Evolutionary conservation across 2,797 vertebrate species (phyloP).

Genomic region (Enoplosus armatus): DNA sequence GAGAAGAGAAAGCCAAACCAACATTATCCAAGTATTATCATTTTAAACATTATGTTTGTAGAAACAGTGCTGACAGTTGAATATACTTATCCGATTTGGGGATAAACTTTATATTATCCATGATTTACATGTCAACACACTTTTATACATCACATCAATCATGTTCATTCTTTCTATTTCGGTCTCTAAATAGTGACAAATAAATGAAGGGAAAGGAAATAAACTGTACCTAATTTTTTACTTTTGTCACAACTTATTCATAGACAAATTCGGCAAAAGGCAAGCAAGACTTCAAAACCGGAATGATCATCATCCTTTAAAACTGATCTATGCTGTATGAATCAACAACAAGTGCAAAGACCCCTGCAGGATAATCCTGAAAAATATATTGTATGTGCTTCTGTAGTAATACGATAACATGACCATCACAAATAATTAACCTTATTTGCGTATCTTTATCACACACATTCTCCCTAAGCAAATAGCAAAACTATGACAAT

Average conservation of each 20-base stretch:
- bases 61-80: constrained; percentile 17
- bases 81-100: neutral
- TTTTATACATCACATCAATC: constrained; percentile 24
- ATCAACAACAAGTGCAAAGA: neutral
- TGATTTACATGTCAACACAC: constrained; percentile 25
- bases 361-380: neutral
- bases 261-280: neutral
- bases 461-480: neutral
- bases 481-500: neutral
- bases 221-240: neutral
- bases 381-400: neutral
- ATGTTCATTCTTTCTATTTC: neutral
- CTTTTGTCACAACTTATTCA: neutral
- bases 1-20: neutral
- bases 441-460: too few relatives aligned
- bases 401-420: neutral
- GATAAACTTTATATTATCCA: constrained; percentile 41
- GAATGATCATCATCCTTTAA: neutral
- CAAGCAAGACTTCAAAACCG: neutral
- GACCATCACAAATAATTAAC: neutral
- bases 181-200: neutral
- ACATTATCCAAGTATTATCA: neutral
- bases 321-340: neutral
- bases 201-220: neutral
- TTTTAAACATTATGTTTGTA: constrained; percentile 24